A percentile compares a stretch with the other conserved stretches of the same genome.
These are phyloP conservation scores for Crotalus adamanteus DNA, from an alignment of 2,797 vertebrate genomes.

Conservation along the genomic window DNA sequence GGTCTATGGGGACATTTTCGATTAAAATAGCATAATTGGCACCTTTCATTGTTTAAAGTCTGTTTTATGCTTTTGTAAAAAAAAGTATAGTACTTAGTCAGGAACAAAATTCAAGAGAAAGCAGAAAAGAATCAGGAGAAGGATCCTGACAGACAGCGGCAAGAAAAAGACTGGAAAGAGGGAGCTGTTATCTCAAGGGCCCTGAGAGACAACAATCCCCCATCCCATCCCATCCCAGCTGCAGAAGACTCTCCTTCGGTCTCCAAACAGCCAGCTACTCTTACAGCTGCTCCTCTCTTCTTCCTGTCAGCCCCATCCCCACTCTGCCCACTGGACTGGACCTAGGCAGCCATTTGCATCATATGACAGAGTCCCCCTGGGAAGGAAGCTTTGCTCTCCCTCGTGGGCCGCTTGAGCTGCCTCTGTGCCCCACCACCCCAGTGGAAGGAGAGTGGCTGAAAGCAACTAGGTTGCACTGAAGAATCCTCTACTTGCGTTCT, in stretches of 20 bases:
- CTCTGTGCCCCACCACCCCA: background rate
- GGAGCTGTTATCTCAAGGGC: background rate
- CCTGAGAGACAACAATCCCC: background rate
- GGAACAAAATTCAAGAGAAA: background rate
- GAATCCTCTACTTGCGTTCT: background rate
- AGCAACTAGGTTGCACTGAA: background rate
- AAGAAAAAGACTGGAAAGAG: too few species aligned
- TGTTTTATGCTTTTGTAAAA: slow-evolving; percentile 9
- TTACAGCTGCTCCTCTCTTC: background rate
- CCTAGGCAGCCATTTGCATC: background rate
- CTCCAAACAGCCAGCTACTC: background rate
- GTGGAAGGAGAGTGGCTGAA: background rate
- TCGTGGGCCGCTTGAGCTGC: background rate
- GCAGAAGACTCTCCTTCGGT: slow-evolving; percentile 24
- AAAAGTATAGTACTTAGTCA: background rate
- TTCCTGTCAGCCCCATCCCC: background rate
- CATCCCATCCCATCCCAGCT: background rate
- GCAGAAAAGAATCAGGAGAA: background rate
- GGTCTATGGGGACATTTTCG: background rate
- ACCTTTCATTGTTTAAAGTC: background rate
- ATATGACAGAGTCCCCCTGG: too few species aligned
- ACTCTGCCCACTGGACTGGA: background rate
- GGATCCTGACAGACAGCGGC: background rate
- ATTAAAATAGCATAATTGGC: background rate
- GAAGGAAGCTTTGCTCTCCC: background rate